A percentile compares a stretch with the other conserved stretches of the same genome.
Conservation (phyloP, 92 coral and sea anemone species). For the Parazoanthus darwini region DNA sequence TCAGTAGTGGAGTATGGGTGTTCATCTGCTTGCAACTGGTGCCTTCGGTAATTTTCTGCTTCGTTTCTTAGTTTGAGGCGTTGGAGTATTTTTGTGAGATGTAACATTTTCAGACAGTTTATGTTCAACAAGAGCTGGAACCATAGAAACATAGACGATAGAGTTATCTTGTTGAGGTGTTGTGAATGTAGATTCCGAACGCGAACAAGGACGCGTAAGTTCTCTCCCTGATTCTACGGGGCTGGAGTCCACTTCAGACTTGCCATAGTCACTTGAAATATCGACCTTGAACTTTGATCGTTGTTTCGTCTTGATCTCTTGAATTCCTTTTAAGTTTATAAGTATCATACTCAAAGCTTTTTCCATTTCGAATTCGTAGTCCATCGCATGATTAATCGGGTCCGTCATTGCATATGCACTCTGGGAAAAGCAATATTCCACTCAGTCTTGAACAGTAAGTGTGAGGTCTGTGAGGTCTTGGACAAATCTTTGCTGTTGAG, state of each 20-base stretch:
- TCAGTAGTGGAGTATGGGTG: neutral
- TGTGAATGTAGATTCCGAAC: neutral
- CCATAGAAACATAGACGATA: neutral
- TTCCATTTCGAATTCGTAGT: slow-evolving; percentile 46
- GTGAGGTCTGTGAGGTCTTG: neutral
- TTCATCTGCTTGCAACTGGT: neutral
- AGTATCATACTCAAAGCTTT: slow-evolving; percentile 28
- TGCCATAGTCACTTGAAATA: neutral
- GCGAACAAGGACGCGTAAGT: neutral
- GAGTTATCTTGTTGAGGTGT: neutral
- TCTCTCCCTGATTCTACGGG: neutral
- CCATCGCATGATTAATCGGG: neutral
- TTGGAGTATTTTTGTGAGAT: neutral
- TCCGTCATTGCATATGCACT: neutral
- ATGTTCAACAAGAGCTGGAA: neutral
- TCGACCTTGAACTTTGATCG: neutral
- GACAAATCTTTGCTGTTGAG: neutral
- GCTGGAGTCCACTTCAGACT: neutral
- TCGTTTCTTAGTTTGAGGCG: neutral
- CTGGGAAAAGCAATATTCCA: neutral
- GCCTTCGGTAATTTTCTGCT: slow-evolving; percentile 20
- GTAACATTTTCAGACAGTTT: neutral
- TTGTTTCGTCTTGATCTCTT: slow-evolving; percentile 2
- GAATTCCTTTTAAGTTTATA: slow-evolving; percentile 38
- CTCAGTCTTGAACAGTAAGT: neutral